Evolutionary conservation across 2,888 invertebrate genomes (phyloP), one percentile per base, ranked within the genome.

Genomic region (Arge pagana): DNA sequence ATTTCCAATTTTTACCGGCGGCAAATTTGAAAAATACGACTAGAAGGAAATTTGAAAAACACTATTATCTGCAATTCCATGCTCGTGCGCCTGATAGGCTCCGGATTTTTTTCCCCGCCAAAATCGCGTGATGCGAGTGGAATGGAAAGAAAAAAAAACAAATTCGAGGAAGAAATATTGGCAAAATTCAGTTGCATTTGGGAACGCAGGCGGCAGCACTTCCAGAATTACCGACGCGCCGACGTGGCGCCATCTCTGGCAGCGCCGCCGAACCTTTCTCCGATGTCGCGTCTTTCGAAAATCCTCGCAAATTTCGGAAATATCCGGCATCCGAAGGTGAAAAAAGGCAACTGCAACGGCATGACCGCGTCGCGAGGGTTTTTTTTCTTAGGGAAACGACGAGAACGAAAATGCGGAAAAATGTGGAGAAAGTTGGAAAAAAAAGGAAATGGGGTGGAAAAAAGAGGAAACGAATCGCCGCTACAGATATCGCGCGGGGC

Each of bases 181-280:
- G 63, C 54, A 59, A 56, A 60, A 50, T 60, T 52, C 58, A 65
- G 67, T 72, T 72, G 63, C 55, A 55, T 52, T 50, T 28, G 26
- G 33, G 26, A 55, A 50, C 54, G 56, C 60, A 68, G 71, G 68
- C 62, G 71, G 72, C 73, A 73, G 73, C 71, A 72, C 72, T 58
- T 67, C 62, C 58, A 65, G 64, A 66, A 70, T 72, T 74, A 73
- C 71, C 71, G 74, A 73, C 74, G 43, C 56, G 51, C 57, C 55
- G 33, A 31, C 15, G 56, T 67, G 60, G 63, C 67, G 72, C 73
- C 75, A 74, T 73, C 75, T 74, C 48, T 64, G 39, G 41, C 42
- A 54, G 51, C 42, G 31, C 3, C 16, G 21, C 31, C 50, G 43
- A 62, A 62, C 55, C 48, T 33, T 36, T 11, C 26, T 37, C 15